phyloP scores from a whole-genome alignment of 2,797 vertebrate species.

The Pangasius macronema region DNA sequence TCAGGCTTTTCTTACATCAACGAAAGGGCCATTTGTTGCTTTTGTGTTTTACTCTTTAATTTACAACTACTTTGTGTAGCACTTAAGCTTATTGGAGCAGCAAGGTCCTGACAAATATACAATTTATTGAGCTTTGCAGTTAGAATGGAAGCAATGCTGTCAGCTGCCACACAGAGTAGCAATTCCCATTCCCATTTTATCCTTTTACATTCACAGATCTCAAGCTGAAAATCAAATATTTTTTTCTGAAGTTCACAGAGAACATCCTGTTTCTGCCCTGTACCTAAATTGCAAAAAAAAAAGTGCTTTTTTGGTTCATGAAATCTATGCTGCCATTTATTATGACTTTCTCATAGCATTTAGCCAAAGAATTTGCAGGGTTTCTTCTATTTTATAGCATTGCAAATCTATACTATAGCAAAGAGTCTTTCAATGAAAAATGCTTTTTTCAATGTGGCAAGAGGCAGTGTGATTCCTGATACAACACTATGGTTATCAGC shows the following conservation, averaged over 20 bases:
- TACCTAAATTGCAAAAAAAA: constrained; percentile 19
- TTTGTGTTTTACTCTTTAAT: constrained; percentile 79
- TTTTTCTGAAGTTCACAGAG: constrained; percentile 70
- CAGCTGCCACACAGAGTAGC: constrained; percentile 78
- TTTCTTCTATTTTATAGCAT: constrained; percentile 28
- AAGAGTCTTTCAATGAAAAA: constrained; percentile 35
- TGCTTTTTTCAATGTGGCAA: constrained; percentile 38
- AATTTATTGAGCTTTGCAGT: constrained; percentile 75
- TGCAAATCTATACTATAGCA: constrained; percentile 8
- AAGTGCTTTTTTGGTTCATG: constrained; percentile 31
- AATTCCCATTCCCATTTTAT: constrained; percentile 73
- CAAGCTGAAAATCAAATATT: constrained; percentile 71
- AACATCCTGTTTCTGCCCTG: constrained; percentile 63
- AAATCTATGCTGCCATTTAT: constrained; percentile 35
- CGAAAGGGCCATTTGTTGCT: constrained; percentile 66
- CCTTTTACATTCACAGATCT: constrained; percentile 75
- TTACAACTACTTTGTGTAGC: constrained; percentile 74
- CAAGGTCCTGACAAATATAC: constrained; percentile 69
- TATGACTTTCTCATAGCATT: constrained; percentile 40
- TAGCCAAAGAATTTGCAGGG: constrained; percentile 37
- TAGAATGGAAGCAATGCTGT: constrained; percentile 75
- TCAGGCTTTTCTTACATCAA: constrained; percentile 62
- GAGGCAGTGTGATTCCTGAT: constrained; percentile 53
- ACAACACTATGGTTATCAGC: constrained; percentile 59
- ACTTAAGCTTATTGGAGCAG: constrained; percentile 78